These are phyloP conservation scores for Phyllotreta striolata DNA, from an alignment of 2,888 invertebrate species.

Conservation along the genomic window DNA sequence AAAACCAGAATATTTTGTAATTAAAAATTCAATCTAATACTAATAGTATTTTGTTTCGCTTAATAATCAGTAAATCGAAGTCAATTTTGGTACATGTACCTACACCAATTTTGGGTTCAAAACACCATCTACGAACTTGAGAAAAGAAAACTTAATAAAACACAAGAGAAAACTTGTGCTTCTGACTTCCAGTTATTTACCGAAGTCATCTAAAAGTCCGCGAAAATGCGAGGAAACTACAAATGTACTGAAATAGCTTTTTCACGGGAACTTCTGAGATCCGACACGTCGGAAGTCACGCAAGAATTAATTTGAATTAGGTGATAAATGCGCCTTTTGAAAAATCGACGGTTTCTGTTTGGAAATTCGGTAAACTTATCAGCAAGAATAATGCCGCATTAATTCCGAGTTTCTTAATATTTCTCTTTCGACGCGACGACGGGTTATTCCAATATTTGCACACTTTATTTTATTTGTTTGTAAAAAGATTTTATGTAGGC, in stretches of 20 bases:
- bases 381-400: slow-evolving; percentile 14
- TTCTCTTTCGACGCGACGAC: no score
- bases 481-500: no score
- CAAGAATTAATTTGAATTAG: slow-evolving; percentile 36
- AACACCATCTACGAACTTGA: background rate
- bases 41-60: no score
- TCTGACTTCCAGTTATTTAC: slow-evolving; percentile 28
- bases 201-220: slow-evolving; percentile 26
- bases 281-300: slow-evolving; percentile 37
- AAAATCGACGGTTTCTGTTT: slow-evolving; percentile 21
- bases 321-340: slow-evolving; percentile 28
- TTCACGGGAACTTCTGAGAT: slow-evolving; percentile 30
- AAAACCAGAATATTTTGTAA: no score
- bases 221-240: slow-evolving; percentile 35
- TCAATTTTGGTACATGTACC: no score
- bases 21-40: no score
- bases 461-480: no score
- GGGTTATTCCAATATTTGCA: no score
- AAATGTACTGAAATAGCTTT: slow-evolving; percentile 31
- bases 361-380: slow-evolving; percentile 19
- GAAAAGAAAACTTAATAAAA: slow-evolving; percentile 16
- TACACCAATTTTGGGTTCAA: no score
- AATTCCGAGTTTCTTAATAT: background rate
- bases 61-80: no score
- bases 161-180: slow-evolving; percentile 12